Conservation (phyloP, 23 tunicate species). For the Trididemnum miniatum region DNA sequence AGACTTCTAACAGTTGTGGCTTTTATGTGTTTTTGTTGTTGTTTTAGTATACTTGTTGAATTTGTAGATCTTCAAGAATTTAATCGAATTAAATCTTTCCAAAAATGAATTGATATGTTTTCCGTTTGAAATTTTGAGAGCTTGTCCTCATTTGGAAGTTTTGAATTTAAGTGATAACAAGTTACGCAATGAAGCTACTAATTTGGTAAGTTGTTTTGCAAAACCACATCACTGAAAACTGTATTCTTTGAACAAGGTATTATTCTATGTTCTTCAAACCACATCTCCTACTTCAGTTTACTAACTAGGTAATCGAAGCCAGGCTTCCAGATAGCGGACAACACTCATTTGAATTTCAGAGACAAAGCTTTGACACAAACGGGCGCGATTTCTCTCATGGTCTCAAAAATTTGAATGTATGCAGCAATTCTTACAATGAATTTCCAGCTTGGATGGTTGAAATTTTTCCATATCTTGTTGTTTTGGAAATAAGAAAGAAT, state of each 20-base stretch:
- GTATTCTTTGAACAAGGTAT: too few relatives aligned
- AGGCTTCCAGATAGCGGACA: too few relatives aligned
- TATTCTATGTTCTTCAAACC: too few relatives aligned
- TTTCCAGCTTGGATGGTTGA: constrained; percentile 40
- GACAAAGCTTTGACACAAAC: too few relatives aligned
- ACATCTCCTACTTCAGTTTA: too few relatives aligned
- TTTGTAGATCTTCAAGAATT: constrained; percentile 17
- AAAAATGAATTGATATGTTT: constrained; percentile 28
- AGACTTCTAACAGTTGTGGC: too few relatives aligned
- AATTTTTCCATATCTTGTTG: background rate
- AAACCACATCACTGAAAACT: too few relatives aligned
- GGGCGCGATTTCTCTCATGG: constrained; percentile 11
- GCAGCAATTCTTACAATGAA: background rate
- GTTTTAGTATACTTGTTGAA: too few relatives aligned
- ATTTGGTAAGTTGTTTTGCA: too few relatives aligned
- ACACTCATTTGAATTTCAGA: too few relatives aligned
- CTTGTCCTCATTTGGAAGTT: constrained; percentile 12
- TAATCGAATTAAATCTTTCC: constrained; percentile 43
- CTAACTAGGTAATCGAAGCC: too few relatives aligned
- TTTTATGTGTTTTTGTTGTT: too few relatives aligned
- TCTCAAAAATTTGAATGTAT: constrained; percentile 20
- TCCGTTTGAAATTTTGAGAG: constrained; percentile 31
- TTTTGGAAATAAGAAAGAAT: constrained; percentile 15
- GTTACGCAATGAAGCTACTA: background rate
- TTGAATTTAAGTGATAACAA: constrained; percentile 38